Evolutionary conservation across 2,113 vertebrate genomes (phyloP).

Genomic region (Tychaedon coryphoeus): DNA sequence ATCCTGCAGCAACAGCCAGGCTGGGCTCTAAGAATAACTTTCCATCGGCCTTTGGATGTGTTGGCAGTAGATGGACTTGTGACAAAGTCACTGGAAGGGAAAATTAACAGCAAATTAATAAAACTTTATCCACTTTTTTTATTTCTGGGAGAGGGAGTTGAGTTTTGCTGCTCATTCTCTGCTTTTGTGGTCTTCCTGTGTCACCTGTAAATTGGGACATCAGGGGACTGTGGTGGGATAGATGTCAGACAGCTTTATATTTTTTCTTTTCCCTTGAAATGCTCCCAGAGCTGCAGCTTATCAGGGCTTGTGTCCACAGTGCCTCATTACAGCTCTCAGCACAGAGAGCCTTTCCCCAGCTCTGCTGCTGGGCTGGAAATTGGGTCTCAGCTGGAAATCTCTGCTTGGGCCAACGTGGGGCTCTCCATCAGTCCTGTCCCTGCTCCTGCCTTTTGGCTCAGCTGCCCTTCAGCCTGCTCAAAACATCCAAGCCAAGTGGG

Average conservation of each 20-base stretch:
- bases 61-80: not conserved
- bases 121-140: not conserved
- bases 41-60: slow-evolving; percentile 16
- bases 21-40: slow-evolving; percentile 59
- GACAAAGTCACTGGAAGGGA: not conserved
- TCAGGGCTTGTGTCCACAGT: not conserved
- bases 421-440: not conserved
- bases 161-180: not conserved
- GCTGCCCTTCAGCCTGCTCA: not conserved
- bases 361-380: not conserved
- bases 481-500: not conserved
- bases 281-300: not conserved
- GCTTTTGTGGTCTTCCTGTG: not conserved
- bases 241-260: not conserved
- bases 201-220: not conserved
- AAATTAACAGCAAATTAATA: not conserved
- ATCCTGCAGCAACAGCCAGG: slow-evolving; percentile 29
- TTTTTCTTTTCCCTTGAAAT: not conserved
- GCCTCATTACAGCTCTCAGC: not conserved
- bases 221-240: not conserved
- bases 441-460: not conserved
- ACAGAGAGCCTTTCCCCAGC: not conserved
- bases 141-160: not conserved
- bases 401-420: not conserved
- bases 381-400: slow-evolving; percentile 3